Evolutionary conservation across 2,797 vertebrate genomes (phyloP), one percentile per base, ranked within the genome.

Genomic region (Acipenser transmontanus): DNA sequence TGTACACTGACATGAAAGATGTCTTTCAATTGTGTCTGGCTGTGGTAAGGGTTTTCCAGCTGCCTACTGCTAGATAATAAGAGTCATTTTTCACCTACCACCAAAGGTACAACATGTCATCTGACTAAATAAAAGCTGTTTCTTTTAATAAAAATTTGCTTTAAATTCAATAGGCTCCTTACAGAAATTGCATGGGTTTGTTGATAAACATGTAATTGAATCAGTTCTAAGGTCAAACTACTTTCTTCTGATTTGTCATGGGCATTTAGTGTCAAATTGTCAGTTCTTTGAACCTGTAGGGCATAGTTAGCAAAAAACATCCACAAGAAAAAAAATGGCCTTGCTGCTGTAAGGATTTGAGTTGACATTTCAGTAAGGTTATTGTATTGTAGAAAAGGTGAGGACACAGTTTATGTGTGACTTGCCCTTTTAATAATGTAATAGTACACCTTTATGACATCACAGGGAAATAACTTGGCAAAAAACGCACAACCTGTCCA

Each of bases 341-440:
- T 11, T 13, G 64, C 34, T 4, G 10, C 64, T 57, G 64, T 14
- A 14, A 52, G 54, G 47, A 59, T 59, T 66, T n/a, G 13, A 59
- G 49, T 54, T 66, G 73, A 74, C 9, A 9, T 73, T 70, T 65
- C 76, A 70, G 34, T 34, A 75, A 76, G 73, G 77, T 76, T 68
- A 71, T 63, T 65, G 63, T 59, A 48, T 12, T 61, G 7, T 8
- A 64, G 64, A 69, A 72, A 78, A 67, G 13, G 49, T 10, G 13
- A 65, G 7, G 11, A n/a, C 68, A 65, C 51, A n/a, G 68, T 65
- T 66, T 66, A 62, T 5, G 59, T 68, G 60, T 69, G 68, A 71
- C 14, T 9, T 69, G 69, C 66, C 59, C 47, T 63, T 70, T 52
- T 66, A 66, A 65, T 68, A 72, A 71, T 56, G 64, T 47, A 71